Conservation (phyloP, 1,140 invertebrate genomes). For the Octopus sinensis region DNA sequence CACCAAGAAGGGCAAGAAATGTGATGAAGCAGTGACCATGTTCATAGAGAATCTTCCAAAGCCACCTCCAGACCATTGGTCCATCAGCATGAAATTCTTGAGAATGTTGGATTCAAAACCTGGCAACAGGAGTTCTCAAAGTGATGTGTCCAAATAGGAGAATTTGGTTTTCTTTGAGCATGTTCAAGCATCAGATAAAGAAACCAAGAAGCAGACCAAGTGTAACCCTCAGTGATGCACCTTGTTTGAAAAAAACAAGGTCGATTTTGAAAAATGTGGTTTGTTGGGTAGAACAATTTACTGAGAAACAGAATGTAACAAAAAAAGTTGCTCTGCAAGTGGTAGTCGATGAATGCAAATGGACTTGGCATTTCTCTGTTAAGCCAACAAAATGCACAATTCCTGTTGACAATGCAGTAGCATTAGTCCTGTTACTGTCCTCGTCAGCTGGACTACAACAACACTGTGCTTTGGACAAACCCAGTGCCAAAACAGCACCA, state of each 20-base stretch:
- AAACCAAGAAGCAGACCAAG: background rate
- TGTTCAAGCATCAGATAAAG: too few relatives aligned
- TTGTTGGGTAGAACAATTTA: background rate
- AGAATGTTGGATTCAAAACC: too few relatives aligned
- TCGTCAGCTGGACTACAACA: background rate
- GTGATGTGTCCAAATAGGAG: too few relatives aligned
- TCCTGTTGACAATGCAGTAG: background rate
- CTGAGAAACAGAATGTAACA: background rate
- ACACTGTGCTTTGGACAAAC: background rate
- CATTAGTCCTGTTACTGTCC: background rate
- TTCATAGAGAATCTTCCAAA: too few relatives aligned
- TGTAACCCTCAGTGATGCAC: background rate
- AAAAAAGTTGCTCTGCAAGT: background rate
- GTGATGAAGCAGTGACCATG: too few relatives aligned
- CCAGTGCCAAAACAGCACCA: background rate
- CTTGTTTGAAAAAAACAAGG: background rate
- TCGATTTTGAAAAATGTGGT: background rate
- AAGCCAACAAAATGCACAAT: background rate
- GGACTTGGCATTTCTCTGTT: background rate
- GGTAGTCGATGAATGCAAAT: background rate
- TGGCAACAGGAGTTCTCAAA: too few relatives aligned
- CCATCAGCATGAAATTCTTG: too few relatives aligned
- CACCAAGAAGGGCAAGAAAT: background rate
- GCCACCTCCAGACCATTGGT: too few relatives aligned
- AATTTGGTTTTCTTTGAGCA: too few relatives aligned